Base-by-base conservation (phyloP, 2,113 vertebrate genomes). In the Anas platyrhynchos region DNA sequence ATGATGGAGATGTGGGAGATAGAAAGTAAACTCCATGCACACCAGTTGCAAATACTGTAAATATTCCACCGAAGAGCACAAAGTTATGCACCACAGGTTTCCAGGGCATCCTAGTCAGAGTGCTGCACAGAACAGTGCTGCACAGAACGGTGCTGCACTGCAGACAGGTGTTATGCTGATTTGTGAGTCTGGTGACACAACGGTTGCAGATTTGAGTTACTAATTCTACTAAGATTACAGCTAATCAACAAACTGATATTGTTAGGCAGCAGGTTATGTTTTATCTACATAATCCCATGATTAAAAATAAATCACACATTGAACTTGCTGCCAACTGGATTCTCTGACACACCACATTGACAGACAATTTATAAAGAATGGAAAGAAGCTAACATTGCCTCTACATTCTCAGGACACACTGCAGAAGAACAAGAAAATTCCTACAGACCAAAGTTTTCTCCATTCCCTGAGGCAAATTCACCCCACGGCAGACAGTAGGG, bases 281-380 rank as follows among this genome's bases (percentile, higher is more conserved):
- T 96, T 52, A 91, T 91, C 90, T 52, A 10, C 88, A 32, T 91
- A 96, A 96, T 94, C 86, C 88, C 4, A 5, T 11, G 95, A 96
- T 91, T 94, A 92, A 71, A 94, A 92, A 88, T 31, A 62, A 94
- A 93, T 87, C 74, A 85, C 18, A 43, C 68, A 46, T 25, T 29
- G 34, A 75, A 79, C 66, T 92, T 77, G 44, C 82, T 91, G 91
- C 86, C 96, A 94, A 4, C 34, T 32, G 74, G 59, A 16, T 66
- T 23, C 68, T 72, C 73, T 79, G 83, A 52, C 27, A 1, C 52
- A 73, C 66, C 71, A 16, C 34, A 2, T 1, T n/a, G 80, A 67
- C 58, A 34, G 59, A 14, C 23, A 34, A 41, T 0, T 20, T 1
- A 48, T 1, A 5, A 7, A 11, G 36, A 36, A 54, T 26, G 29